These are phyloP conservation scores for Xylocopa sonorina DNA, from an alignment of 1,140 invertebrate genomes.

Conservation along the genomic window DNA sequence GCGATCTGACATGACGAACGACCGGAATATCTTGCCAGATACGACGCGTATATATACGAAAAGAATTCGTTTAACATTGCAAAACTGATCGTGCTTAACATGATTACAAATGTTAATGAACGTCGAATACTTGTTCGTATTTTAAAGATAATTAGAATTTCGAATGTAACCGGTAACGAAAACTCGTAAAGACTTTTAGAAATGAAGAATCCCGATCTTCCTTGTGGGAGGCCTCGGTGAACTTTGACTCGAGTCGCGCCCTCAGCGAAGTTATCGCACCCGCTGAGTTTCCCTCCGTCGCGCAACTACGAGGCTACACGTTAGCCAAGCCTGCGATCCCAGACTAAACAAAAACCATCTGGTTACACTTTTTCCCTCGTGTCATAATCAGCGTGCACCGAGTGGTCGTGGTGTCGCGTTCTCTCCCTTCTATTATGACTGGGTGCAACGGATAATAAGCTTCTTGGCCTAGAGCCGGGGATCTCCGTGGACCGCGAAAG, in stretches of 20 bases:
- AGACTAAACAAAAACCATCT: constrained; percentile 74
- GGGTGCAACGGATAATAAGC: constrained; percentile 47
- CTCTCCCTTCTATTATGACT: constrained; percentile 41
- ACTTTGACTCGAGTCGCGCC: constrained; percentile 25
- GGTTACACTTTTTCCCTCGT: constrained; percentile 59
- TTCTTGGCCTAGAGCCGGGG: constrained; percentile 16
- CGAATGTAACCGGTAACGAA: too few species aligned
- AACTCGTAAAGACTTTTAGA: neutral
- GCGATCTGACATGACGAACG: neutral
- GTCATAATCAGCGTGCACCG: constrained; percentile 48
- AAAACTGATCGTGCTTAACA: too few species aligned
- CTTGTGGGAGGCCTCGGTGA: constrained; percentile 11
- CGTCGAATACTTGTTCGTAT: too few species aligned
- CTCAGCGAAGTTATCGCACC: constrained; percentile 37
- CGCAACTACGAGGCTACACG: constrained; percentile 29
- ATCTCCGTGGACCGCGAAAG: constrained; percentile 26
- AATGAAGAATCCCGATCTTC: constrained; percentile 4
- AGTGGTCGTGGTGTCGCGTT: neutral
- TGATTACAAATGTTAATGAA: too few species aligned
- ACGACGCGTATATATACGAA: neutral
- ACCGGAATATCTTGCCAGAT: neutral
- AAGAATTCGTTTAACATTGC: too few species aligned
- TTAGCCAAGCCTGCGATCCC: constrained; percentile 39
- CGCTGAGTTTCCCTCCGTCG: neutral
- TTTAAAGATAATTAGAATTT: too few species aligned